phyloP scores from a whole-genome alignment of 2,113 vertebrate genomes.

The Larimichthys polyactis region DNA sequence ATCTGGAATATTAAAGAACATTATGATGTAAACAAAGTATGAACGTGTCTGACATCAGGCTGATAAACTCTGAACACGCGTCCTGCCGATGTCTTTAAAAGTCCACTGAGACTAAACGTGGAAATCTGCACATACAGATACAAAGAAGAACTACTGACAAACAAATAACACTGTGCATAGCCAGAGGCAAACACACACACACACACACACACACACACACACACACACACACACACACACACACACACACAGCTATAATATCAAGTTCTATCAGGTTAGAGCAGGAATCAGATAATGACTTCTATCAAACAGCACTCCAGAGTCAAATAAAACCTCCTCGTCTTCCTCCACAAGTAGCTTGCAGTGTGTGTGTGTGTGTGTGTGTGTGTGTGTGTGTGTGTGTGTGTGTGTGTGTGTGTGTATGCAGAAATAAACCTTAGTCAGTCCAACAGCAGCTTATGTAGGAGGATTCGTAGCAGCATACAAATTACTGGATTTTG shows the following conservation, averaged over 20 bases:
- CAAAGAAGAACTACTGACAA: slow-evolving; percentile 27
- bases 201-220: slow-evolving; percentile 7
- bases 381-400: slow-evolving; percentile 25
- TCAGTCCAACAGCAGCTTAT: background rate
- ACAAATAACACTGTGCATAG: slow-evolving; percentile 29
- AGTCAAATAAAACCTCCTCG: slow-evolving; percentile 64
- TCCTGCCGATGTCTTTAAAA: too few relatives aligned
- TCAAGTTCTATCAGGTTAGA: slow-evolving; percentile 64
- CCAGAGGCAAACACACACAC: slow-evolving; percentile 31
- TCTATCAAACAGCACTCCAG: slow-evolving; percentile 67
- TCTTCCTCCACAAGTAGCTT: slow-evolving; percentile 55
- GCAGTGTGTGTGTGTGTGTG: slow-evolving; percentile 5
- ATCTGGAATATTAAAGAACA: too few relatives aligned
- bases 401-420: background rate
- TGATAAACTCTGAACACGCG: too few relatives aligned
- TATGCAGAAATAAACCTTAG: background rate
- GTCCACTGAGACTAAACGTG: too few relatives aligned
- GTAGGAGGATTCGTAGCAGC: slow-evolving; percentile 44
- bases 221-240: slow-evolving; percentile 29
- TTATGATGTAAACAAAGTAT: too few relatives aligned
- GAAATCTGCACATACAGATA: background rate
- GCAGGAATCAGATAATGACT: slow-evolving; percentile 71
- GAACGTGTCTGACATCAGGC: too few relatives aligned
- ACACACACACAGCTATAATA: slow-evolving; percentile 27
- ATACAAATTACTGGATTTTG: slow-evolving; percentile 11